Conservation (phyloP, 2,113 vertebrate species). For the Pedetes capensis region DNA sequence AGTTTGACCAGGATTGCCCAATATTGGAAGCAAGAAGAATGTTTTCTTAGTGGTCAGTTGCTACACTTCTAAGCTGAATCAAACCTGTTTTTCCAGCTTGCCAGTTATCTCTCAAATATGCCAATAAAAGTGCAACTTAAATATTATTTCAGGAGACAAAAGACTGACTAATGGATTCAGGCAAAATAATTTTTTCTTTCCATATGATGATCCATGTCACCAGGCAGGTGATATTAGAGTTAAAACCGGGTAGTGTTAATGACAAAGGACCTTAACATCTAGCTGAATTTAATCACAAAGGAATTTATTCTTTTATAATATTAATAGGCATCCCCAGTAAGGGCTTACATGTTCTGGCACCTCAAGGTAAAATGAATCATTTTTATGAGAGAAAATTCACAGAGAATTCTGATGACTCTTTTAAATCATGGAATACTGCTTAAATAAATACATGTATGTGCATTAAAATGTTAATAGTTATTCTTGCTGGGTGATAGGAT, state of each 20-base stretch:
- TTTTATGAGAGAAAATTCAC: conserved; percentile 73
- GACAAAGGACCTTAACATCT: neutral
- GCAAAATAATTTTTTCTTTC: neutral
- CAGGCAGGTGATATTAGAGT: neutral
- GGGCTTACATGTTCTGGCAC: conserved; percentile 58
- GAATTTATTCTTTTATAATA: conserved; percentile 29
- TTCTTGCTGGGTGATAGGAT: neutral
- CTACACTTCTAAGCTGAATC: conserved; percentile 19
- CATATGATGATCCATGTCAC: neutral
- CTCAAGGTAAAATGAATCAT: conserved; percentile 72
- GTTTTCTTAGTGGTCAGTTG: conserved; percentile 7
- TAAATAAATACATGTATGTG: neutral
- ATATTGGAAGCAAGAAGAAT: conserved; percentile 12
- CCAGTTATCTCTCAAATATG: conserved; percentile 56
- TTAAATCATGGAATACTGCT: neutral
- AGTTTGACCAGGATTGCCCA: conserved; percentile 27
- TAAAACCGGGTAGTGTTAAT: neutral
- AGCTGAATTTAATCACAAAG: neutral
- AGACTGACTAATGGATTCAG: neutral
- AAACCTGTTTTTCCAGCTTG: conserved; percentile 60
- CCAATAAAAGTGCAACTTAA: conserved; percentile 32
- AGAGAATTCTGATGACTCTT: conserved; percentile 41
- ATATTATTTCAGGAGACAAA: neutral
- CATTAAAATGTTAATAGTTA: neutral
- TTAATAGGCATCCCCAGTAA: conserved; percentile 65